Evolutionary conservation across 2,113 vertebrate species (phyloP).

Genomic region (Neodontobutis hainanensis): DNA sequence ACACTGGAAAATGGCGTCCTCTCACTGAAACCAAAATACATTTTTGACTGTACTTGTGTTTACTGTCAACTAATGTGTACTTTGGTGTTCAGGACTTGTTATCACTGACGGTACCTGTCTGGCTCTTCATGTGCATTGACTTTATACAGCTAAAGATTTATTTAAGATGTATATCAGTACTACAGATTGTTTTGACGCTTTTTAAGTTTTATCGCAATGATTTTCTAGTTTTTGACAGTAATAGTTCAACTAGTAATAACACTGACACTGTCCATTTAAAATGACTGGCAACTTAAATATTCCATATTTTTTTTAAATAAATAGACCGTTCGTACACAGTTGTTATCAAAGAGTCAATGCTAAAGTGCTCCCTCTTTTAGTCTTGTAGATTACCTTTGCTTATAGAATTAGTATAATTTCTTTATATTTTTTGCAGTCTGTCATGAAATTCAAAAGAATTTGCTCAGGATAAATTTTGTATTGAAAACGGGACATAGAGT

Average conservation of each 20-base stretch:
- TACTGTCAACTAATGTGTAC: slow-evolving; percentile 18
- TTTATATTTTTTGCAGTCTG: slow-evolving; percentile 10
- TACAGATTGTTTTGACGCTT: too few species aligned
- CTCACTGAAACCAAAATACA: slow-evolving; percentile 16
- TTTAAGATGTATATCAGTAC: not conserved
- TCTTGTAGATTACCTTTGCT: too few species aligned
- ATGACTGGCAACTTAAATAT: too few species aligned
- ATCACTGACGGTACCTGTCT: not conserved
- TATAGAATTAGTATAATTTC: not conserved
- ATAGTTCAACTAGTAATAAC: too few species aligned
- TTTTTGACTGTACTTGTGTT: slow-evolving; percentile 9
- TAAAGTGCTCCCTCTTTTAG: not conserved
- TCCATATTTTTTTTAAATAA: too few species aligned
- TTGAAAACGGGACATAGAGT: slow-evolving; percentile 6
- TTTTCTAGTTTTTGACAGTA: too few species aligned
- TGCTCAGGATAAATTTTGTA: slow-evolving; percentile 12
- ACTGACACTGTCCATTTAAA: too few species aligned
- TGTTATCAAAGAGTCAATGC: not conserved
- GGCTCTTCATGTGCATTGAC: too few species aligned
- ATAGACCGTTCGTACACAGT: too few species aligned
- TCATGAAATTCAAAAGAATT: slow-evolving; percentile 14
- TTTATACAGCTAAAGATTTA: not conserved
- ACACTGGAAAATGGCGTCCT: slow-evolving; percentile 52
- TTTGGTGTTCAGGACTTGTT: slow-evolving; percentile 23
- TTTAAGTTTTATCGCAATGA: too few species aligned